Base-by-base conservation (phyloP, 2,888 invertebrate genomes). In the Paralinhomoeus sp. region DNA sequence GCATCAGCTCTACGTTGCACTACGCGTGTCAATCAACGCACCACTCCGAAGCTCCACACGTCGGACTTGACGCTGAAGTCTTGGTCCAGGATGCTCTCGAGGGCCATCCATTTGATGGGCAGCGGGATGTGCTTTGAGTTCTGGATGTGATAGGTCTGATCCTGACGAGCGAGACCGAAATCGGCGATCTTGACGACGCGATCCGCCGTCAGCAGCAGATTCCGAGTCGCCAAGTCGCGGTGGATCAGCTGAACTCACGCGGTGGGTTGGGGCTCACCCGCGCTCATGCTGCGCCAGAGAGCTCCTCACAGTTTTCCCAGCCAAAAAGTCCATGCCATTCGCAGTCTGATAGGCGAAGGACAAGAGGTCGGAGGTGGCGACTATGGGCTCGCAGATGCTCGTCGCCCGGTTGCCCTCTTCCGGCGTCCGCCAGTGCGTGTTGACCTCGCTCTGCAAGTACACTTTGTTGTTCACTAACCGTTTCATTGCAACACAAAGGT, bases 131-230 rank as follows among this genome's bases (percentile, higher is more conserved):
- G 23, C 15, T 24, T 40, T 9, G 44, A 41, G 17, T 18, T 24
- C n/a, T 43, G 43, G 21, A 48, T 48, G 20, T 45, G 45, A 36
- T 48, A 48, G n/a, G 15, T 41, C 24, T 45, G 23, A 20, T 91
- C 78, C 58, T 89, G 87, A 54, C 91, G 73, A 0, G 91, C 89
- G 42, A 93, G 72, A 1, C 91, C 91, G 62, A 93, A 93, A 67
- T 93, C 91, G 0, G 87, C 89, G 52, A 93, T 91, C 68, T 93
- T 93, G 50, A 91, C 72, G 18, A 87, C 77, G 58, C 78, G 80
- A 60, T 85, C 80, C 56, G 85, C 83, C 44, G 82, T 78, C 17
- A 93, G 87, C 1, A 93, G 71, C 2, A 93, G 83, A 65, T 93
- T 93, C 48, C 91, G 73, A 0, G 91, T 91, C 0, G 91, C 91